phyloP scores from a whole-genome alignment of 2,113 vertebrate species.

The Paratilapia polleni region DNA sequence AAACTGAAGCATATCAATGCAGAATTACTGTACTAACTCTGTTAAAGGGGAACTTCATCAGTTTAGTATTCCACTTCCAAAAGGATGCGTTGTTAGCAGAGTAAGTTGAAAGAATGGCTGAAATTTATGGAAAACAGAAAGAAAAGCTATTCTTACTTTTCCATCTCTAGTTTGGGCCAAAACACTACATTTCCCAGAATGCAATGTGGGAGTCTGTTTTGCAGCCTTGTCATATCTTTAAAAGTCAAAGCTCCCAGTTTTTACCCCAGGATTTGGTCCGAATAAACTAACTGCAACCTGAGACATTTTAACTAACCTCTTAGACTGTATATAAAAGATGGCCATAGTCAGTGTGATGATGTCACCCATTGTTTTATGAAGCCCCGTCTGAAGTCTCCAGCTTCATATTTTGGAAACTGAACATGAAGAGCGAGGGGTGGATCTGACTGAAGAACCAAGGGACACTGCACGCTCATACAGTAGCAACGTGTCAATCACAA shows the following conservation, averaged over 20 bases:
- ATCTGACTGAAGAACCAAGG: too few relatives aligned
- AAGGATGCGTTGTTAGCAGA: background rate
- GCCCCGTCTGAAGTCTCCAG: background rate
- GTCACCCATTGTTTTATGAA: background rate
- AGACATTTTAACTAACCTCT: background rate
- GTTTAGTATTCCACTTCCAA: background rate
- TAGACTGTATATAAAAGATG: conserved; percentile 1
- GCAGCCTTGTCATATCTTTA: background rate
- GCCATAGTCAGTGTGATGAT: background rate
- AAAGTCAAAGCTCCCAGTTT: background rate
- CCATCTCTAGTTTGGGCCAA: background rate
- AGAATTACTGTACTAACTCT: background rate
- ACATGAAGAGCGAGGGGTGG: background rate
- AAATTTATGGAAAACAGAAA: background rate
- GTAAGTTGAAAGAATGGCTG: background rate
- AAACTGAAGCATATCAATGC: background rate
- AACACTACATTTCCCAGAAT: conserved; percentile 1
- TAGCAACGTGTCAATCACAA: background rate
- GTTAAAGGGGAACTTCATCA: background rate
- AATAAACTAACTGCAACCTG: background rate
- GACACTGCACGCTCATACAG: background rate
- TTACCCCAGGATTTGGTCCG: background rate
- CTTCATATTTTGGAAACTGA: background rate
- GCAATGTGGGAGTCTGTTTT: background rate
- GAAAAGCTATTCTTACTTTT: background rate